These are phyloP conservation scores for Calidris pugnax DNA, from an alignment of 2,113 vertebrate genomes.

Conservation along the genomic window DNA sequence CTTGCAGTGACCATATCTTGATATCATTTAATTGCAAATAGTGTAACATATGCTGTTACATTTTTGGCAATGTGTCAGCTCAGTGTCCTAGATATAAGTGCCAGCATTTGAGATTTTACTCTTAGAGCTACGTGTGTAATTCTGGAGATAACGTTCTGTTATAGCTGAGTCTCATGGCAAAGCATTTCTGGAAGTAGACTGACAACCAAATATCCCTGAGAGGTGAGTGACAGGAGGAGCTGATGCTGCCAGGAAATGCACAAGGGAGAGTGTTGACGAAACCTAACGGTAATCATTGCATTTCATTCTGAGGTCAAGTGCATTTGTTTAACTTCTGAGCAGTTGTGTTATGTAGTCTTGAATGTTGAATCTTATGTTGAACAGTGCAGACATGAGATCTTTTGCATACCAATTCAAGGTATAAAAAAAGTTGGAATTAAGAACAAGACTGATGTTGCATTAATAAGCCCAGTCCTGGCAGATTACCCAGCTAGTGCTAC, in stretches of 20 bases:
- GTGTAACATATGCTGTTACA: fast-evolving
- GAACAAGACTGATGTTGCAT: background rate
- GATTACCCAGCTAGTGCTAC: background rate
- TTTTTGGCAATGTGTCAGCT: background rate
- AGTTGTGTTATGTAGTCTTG: background rate
- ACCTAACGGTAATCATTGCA: background rate
- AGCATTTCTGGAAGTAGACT: background rate
- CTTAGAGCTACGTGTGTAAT: background rate
- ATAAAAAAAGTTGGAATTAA: background rate
- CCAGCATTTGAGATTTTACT: background rate
- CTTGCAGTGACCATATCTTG: background rate
- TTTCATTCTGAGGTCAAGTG: background rate
- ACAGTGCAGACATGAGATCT: background rate
- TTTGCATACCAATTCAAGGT: background rate
- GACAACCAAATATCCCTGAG: background rate
- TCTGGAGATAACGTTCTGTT: background rate
- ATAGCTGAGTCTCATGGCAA: background rate
- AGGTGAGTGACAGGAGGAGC: background rate
- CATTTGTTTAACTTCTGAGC: background rate
- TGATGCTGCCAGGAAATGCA: background rate
- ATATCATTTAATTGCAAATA: background rate
- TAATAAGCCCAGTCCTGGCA: background rate
- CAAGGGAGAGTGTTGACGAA: background rate
- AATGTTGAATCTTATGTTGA: background rate
- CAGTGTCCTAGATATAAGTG: background rate